phyloP scores from a whole-genome alignment of 1,140 invertebrate species.

The Capitella teleta region DNA sequence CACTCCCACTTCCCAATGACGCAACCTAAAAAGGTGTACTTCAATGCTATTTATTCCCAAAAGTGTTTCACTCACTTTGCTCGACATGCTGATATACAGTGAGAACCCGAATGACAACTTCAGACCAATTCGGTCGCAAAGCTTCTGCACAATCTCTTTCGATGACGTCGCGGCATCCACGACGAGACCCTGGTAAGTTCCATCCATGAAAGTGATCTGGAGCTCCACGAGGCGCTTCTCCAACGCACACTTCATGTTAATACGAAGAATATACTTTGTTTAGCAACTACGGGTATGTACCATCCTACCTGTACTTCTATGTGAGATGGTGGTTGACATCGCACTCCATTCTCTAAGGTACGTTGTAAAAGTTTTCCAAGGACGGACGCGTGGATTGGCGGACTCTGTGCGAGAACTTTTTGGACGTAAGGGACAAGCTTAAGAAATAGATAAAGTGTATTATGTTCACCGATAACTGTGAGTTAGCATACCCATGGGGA shows the following conservation, averaged over 20 bases:
- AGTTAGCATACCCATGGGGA: too few species aligned
- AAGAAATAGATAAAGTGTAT: too few species aligned
- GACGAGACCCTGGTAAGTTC: constrained; percentile 21
- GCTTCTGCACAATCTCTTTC: constrained; percentile 21
- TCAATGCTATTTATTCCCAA: background rate
- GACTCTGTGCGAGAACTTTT: too few species aligned
- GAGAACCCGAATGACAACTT: constrained; percentile 25
- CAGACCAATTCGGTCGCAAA: constrained; percentile 21
- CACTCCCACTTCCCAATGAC: constrained; percentile 27
- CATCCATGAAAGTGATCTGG: constrained; percentile 28
- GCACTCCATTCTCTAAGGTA: too few species aligned
- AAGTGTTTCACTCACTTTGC: constrained; percentile 18
- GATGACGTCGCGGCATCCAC: constrained; percentile 29
- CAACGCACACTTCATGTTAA: background rate
- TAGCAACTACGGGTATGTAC: too few species aligned
- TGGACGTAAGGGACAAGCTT: too few species aligned
- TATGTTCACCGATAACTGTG: too few species aligned
- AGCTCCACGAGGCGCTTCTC: background rate
- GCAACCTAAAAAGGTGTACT: constrained; percentile 22
- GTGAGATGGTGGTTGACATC: too few species aligned
- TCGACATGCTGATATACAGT: constrained; percentile 27
- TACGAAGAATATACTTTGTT: too few species aligned
- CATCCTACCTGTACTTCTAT: too few species aligned
- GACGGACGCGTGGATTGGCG: too few species aligned
- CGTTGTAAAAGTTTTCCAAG: too few species aligned